phyloP scores from a whole-genome alignment of 2,888 invertebrate species.

The Pristionchus maxplancki region DNA sequence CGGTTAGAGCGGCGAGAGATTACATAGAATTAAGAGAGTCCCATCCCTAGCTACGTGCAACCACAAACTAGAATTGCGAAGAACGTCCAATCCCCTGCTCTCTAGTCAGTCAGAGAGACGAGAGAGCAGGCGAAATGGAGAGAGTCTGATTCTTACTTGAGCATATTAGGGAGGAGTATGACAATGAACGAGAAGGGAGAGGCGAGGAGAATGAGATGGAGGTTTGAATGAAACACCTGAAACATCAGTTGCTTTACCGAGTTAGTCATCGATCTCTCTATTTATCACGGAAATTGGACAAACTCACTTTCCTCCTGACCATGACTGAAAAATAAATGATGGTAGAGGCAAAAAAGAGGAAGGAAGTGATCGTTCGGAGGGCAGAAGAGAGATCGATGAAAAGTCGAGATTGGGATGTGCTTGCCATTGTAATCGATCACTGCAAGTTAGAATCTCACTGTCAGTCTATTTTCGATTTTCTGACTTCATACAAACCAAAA shows the following conservation, averaged over 20 bases:
- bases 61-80: not conserved
- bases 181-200: not conserved
- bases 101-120: not conserved
- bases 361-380: not conserved
- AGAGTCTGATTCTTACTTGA: not conserved
- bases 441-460: not conserved
- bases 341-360: slow-evolving; percentile 5
- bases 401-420: not conserved
- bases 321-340: not conserved
- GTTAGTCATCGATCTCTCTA: not conserved
- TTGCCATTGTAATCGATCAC: not conserved
- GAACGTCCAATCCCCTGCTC: too few species aligned
- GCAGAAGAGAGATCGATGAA: not conserved
- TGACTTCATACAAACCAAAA: not conserved
- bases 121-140: not conserved
- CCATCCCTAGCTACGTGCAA: not conserved
- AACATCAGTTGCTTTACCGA: not conserved
- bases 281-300: not conserved
- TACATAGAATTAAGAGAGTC: too few species aligned
- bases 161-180: not conserved
- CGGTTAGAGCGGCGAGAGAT: too few species aligned
- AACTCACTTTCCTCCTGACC: not conserved
- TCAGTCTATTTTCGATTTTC: not conserved
- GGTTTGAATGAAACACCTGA: not conserved
- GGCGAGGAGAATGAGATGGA: not conserved